These are phyloP conservation scores for Peromyscus nudipes DNA, from an alignment of 2,797 vertebrate genomes.

Conservation along the genomic window DNA sequence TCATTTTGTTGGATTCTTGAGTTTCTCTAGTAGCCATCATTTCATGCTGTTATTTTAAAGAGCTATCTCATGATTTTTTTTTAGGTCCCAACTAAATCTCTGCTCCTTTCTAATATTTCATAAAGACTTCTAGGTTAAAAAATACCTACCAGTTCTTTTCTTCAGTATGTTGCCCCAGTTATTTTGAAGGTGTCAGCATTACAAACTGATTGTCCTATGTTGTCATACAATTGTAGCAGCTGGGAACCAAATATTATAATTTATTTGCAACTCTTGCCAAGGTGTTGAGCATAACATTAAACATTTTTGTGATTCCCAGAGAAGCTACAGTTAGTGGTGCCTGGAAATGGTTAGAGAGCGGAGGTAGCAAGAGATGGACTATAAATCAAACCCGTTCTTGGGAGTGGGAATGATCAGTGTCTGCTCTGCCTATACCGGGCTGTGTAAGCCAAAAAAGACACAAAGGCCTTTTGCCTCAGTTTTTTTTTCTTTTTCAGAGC, in stretches of 20 bases:
- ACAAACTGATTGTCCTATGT: not conserved
- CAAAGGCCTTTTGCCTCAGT: not conserved
- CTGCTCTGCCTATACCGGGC: not conserved
- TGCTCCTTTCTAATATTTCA: not conserved
- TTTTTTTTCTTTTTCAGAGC: not conserved
- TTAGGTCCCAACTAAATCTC: not conserved
- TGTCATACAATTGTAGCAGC: not conserved
- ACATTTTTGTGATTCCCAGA: not conserved
- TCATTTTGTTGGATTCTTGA: not conserved
- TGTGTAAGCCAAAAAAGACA: not conserved
- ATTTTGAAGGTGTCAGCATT: not conserved
- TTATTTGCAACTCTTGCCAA: not conserved
- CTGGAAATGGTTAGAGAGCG: not conserved
- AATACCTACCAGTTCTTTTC: not conserved
- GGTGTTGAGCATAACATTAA: not conserved
- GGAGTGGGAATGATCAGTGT: not conserved
- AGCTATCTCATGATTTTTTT: not conserved
- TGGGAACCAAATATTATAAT: not conserved
- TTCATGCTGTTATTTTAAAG: not conserved
- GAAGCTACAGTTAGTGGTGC: not conserved
- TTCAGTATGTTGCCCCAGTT: not conserved
- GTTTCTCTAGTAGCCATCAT: not conserved
- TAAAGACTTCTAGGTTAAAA: not conserved
- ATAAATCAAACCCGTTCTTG: not conserved
- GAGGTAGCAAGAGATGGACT: not conserved